phyloP scores from a whole-genome alignment of 2,888 invertebrate genomes.

The Chloromyia formosa region DNA sequence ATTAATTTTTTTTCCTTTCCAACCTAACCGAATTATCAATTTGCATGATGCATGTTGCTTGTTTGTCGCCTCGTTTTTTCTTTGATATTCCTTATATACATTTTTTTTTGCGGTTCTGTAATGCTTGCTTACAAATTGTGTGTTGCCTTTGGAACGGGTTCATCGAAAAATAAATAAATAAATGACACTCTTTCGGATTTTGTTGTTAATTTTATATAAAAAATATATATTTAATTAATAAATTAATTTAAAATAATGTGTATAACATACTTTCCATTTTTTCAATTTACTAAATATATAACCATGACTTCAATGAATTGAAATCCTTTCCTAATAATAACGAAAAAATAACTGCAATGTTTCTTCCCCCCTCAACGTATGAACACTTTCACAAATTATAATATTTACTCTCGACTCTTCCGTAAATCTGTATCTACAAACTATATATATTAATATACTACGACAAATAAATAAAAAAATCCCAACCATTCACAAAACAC shows the following conservation, averaged over 20 bases:
- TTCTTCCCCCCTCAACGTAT: too few relatives aligned
- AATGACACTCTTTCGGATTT: background rate
- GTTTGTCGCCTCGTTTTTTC: too few relatives aligned
- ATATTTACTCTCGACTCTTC: too few relatives aligned
- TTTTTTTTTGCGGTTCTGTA: too few relatives aligned
- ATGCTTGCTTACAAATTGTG: background rate
- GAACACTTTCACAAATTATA: too few relatives aligned
- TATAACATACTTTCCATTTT: background rate
- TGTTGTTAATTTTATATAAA: background rate
- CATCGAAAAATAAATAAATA: background rate
- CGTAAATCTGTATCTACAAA: background rate
- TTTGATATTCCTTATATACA: too few relatives aligned
- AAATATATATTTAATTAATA: background rate
- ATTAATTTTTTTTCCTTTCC: background rate
- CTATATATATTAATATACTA: background rate
- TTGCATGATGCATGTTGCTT: slow-evolving; percentile 34
- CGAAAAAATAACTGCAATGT: too few relatives aligned
- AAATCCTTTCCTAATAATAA: too few relatives aligned
- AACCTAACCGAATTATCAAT: slow-evolving; percentile 3
- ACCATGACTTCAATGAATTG: too few relatives aligned
- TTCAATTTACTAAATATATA: background rate
- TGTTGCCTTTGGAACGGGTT: slow-evolving; percentile 28
- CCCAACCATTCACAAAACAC: background rate
- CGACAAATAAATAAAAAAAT: background rate
- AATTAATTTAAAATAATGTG: background rate